Base-by-base conservation (phyloP, 2,797 vertebrate genomes). In the Meda fulgida region DNA sequence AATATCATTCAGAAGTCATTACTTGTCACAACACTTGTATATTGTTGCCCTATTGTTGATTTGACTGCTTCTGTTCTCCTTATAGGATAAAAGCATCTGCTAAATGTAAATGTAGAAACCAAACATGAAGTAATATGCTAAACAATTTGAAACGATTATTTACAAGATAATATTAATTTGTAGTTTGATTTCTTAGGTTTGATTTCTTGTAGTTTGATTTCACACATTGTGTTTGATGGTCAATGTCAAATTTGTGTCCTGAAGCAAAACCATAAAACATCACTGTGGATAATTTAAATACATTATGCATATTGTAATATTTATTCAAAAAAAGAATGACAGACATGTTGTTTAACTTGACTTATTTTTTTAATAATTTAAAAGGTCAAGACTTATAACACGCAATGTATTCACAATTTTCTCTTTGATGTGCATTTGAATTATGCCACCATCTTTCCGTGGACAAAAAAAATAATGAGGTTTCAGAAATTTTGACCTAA, bases 401-500 rank as follows among this genome's bases (percentile, higher is more conserved):
- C 19, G 19, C 5, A 53, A 67, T 67, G 78, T 48, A 23, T 67
- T 51, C 26, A 51, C 29, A 58, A 4, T 48, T 79, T 21, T 31
- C 3, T 48, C 26, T 67, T n/a, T 80, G 43, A 80, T 67, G n/a
- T 51, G 63, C 13, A 80, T 51, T 80, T 80, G 43, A 36, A 67
- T 34, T 8, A 48, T 23, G 10, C 40, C 21, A 55, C 7, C 48
- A 53, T 38, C 23, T 38, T 55, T 26, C 19, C 21, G 16, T 38
- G 34, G 48, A 71, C n/a, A 40, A 81, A 9, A 55, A 7, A 71
- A 38, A 46, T 65, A 65, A 83, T 63, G 53, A 75, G 36, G 34
- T 66, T 65, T 66, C n/a, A 66, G 14, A 66, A 18, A 26, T 53
- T 2, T 38, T 67, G 31, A 53, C 23, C 81, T 29, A 88, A 92